phyloP scores from a whole-genome alignment of 1,140 invertebrate species.

The Drosophila nasuta region DNA sequence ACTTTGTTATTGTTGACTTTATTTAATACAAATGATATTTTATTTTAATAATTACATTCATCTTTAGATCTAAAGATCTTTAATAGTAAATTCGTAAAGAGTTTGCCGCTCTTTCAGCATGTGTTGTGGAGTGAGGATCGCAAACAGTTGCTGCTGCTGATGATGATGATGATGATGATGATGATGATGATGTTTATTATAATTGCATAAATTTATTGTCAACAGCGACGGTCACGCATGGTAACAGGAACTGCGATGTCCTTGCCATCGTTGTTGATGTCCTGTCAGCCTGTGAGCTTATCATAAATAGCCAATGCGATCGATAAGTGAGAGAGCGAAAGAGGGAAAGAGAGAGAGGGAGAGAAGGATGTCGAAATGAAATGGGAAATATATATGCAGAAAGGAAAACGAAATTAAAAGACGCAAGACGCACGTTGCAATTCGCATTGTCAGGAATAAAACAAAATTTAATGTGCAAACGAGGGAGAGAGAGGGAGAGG shows the following conservation, averaged over 20 bases:
- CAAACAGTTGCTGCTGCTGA: slow-evolving; percentile 23
- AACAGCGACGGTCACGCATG: slow-evolving; percentile 64
- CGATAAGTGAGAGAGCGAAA: slow-evolving; percentile 30
- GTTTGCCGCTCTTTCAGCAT: no score
- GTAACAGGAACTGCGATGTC: slow-evolving; percentile 39
- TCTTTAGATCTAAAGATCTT: no score
- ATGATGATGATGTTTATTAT: slow-evolving; percentile 55
- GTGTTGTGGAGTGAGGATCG: no score
- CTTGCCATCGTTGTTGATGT: slow-evolving; percentile 14
- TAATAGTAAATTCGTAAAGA: no score
- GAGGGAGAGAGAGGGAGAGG: neutral
- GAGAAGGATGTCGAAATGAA: slow-evolving; percentile 31
- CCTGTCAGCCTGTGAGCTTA: slow-evolving; percentile 23
- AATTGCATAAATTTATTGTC: slow-evolving; percentile 71
- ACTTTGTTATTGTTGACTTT: no score
- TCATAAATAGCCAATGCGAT: slow-evolving; percentile 48
- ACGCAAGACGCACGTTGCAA: slow-evolving; percentile 58
- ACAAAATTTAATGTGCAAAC: slow-evolving; percentile 41
- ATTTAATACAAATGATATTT: no score
- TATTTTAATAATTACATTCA: no score
- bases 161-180: slow-evolving; percentile 38
- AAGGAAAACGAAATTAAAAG: slow-evolving; percentile 80
- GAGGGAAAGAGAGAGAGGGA: neutral
- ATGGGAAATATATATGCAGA: slow-evolving; percentile 62
- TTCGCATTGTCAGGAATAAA: slow-evolving; percentile 47